Evolutionary conservation across 2,797 vertebrate species (phyloP).

Genomic region (Rousettus madagascariensis): DNA sequence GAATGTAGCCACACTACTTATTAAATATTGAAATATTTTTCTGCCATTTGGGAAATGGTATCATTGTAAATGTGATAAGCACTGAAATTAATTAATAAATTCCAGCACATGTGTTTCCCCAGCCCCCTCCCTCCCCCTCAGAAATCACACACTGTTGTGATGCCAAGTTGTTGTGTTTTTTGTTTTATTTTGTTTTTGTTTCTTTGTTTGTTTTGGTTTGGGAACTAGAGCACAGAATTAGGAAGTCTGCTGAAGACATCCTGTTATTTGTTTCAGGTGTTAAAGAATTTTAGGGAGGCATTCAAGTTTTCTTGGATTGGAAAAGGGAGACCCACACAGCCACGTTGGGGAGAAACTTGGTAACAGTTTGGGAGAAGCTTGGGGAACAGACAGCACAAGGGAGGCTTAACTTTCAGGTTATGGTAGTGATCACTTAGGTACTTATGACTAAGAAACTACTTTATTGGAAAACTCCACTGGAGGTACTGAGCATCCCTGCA

Average conservation of each 20-base stretch:
- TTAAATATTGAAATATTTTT: constrained; percentile 31
- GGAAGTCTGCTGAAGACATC: background rate
- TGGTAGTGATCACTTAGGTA: background rate
- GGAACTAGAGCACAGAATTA: background rate
- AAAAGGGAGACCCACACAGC: background rate
- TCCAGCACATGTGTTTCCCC: background rate
- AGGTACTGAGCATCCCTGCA: background rate
- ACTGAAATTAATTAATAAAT: constrained; percentile 6
- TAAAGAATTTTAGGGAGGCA: background rate
- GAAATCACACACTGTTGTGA: background rate
- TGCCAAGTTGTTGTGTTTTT: background rate
- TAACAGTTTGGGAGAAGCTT: background rate
- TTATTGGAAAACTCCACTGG: background rate
- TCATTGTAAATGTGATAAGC: background rate
- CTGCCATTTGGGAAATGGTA: background rate
- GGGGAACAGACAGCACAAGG: background rate
- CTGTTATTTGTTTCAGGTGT: background rate
- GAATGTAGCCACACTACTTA: background rate
- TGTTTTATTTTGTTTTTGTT: no score
- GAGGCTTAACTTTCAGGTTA: background rate
- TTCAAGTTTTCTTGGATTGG: background rate
- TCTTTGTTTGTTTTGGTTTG: background rate
- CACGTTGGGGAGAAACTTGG: background rate
- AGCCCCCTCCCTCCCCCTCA: background rate
- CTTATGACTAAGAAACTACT: background rate